Evolutionary conservation across 1,140 invertebrate genomes (phyloP).

Genomic region (Heliconius congener): DNA sequence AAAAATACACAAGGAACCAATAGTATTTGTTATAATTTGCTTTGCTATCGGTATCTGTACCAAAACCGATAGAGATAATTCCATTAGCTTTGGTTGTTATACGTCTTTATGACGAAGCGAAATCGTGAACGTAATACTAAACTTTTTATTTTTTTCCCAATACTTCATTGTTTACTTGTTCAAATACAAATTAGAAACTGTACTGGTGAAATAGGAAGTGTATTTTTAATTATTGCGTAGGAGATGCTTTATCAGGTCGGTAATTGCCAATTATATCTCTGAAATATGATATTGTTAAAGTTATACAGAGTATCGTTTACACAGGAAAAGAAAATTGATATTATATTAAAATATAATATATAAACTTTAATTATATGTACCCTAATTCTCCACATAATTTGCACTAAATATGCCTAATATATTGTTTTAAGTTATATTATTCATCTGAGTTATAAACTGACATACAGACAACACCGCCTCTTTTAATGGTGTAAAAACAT

Average conservation of each 20-base stretch:
- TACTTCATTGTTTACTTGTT: not conserved
- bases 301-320: no score
- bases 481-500: no score
- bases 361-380: no score
- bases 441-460: no score
- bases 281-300: no score
- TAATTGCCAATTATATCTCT: no score
- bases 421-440: no score
- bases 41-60: conserved; percentile 21
- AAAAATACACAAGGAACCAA: not conserved
- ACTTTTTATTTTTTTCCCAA: conserved; percentile 19
- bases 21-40: conserved; percentile 26
- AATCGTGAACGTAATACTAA: conserved; percentile 17
- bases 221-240: not conserved
- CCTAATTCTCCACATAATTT: no score
- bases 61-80: conserved; percentile 25
- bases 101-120: conserved; percentile 20
- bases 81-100: conserved; percentile 29
- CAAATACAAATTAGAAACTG: conserved; percentile 6
- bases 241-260: not conserved
- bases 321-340: no score
- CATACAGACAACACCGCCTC: no score
- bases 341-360: no score
- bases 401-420: no score
- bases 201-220: conserved; percentile 1